Base-by-base conservation (phyloP, 2,113 vertebrate species). In the Acanthisitta chloris region DNA sequence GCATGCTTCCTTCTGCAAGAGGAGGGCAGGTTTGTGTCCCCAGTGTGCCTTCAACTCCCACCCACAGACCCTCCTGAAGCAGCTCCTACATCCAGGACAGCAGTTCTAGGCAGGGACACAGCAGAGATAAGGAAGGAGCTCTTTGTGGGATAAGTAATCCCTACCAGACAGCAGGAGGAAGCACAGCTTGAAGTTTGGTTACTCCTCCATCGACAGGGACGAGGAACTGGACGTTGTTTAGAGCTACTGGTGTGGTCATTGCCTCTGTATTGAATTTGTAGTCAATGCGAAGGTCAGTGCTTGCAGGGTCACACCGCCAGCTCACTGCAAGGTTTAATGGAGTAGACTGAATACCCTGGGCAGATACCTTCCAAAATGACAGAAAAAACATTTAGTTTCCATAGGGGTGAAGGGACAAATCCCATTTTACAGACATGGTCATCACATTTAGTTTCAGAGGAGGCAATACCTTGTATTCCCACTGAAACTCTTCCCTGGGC, bases 251-350 rank as follows among this genome's bases (percentile, higher is more conserved):
- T 0, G 98, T 97, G 17, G 98, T 97, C 99, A 99, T 99, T n/a
- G 99, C 99, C 80, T 99, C 99, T 0, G 96, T 97, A 88, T 99
- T 99, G 98, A 99, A 99, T 93, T 99, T 99, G 97, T 99, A 99
- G 97, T 99, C 99, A 86, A 99, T 99, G 97, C 99, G 98, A 55
- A 99, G 98, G 96, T 99, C 99, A 13, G 99, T 99, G 98, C 98
- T 99, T 91, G 95, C 97, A 74, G 98, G 96, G 33, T 99, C 99
- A 66, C 99, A 99, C 24, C 99, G 98, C 99, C 99, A 99, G 95
- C 98, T 99, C 97, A 99, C 98, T 8, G 99, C 99, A 96, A 99
- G 98, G 97, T 99, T 99, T 97, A 99, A 96, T 71, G 99, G 99
- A 36, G 99, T 99, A 96, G 99, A 99, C 97, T 99, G 99, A 98